A percentile compares a stretch with the other conserved stretches of the same genome.
Conservation (phyloP, 2,113 vertebrate species). For the Cyphomyrus discorhynchus region DNA sequence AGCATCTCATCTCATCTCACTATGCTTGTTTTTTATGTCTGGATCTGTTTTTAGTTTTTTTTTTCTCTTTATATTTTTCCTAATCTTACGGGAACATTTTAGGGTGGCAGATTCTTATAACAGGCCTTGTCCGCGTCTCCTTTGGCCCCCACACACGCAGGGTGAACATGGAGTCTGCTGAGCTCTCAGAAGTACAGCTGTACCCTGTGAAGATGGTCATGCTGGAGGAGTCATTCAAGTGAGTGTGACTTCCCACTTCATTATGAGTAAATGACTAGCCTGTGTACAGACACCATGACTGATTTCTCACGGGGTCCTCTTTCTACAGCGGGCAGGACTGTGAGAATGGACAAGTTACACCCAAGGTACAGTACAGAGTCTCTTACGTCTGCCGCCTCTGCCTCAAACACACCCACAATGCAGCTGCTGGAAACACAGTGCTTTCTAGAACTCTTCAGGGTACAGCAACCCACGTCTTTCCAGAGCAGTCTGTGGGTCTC, state of each 20-base stretch:
- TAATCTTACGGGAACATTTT: background rate
- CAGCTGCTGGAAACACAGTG: background rate
- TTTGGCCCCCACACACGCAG: constrained; percentile 41
- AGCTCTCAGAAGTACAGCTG: constrained; percentile 61
- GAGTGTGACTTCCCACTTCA: constrained; percentile 29
- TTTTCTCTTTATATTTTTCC: background rate
- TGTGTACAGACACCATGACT: background rate
- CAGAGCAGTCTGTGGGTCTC: background rate
- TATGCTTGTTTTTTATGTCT: background rate
- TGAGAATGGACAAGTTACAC: constrained; percentile 57
- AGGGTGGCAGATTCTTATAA: background rate
- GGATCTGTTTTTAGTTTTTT: background rate
- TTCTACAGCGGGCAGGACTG: constrained; percentile 67
- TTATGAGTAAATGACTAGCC: background rate
- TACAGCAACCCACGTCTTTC: background rate
- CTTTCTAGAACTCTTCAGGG: background rate
- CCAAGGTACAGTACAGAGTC: constrained; percentile 62
- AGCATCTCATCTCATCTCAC: background rate
- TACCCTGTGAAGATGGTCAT: constrained; percentile 63
- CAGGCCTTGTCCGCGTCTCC: background rate
- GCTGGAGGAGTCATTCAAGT: constrained; percentile 59
- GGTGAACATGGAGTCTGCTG: constrained; percentile 55
- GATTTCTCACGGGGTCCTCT: constrained; percentile 10
- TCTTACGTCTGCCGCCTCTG: background rate
- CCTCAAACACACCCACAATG: background rate